Evolutionary conservation across 2,797 vertebrate species (phyloP), one percentile per base, ranked within the genome.

Genomic region (Myripristis jacobus): DNA sequence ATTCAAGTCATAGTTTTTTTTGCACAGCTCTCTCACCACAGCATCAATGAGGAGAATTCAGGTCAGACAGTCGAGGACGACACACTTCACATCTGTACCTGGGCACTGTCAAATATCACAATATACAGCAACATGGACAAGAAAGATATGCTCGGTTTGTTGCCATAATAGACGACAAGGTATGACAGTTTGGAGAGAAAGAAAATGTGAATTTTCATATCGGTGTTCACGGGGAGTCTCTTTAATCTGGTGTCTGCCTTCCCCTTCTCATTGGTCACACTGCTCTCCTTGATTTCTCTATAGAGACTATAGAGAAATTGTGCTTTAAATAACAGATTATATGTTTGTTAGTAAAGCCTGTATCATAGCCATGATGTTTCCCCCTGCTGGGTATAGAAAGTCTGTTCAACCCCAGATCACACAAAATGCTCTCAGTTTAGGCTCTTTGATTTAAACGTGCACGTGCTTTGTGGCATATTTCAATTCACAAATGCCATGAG

Each of bases 21-120:
- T 13, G 18, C 7, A 53, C 25, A 78, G 73, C 22, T 7, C 66
- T 74, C 53, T 77, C 54, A 53, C 70, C 84, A 58, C 69, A 64
- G 62, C 63, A 54, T 82, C 85, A 70, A 85, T 59, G 74, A 82
- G 69, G 62, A 74, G 73, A 75, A 87, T 80, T 73, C 75, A 87
- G 87, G 88, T 90, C 87, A 87, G 58, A 81, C 85, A 86, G 81
- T 79, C 77, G 80, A 54, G 12, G 22, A 67, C 87, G 82, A 82
- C 67, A 66, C 75, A 75, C 81, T 56, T 79, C 57, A 60, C 53
- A 75, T 68, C 75, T 27, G 21, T 76, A 51, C 47, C 61, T 52
- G 31, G 38, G 58, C 19, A 73, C 71, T 47, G 62, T 58, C 36
- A 50, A 55, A 19, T 29, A 16, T 1, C 44, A 43, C 64, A 59